phyloP scores from a whole-genome alignment of 2,797 vertebrate genomes.

The Vultur gryphus region DNA sequence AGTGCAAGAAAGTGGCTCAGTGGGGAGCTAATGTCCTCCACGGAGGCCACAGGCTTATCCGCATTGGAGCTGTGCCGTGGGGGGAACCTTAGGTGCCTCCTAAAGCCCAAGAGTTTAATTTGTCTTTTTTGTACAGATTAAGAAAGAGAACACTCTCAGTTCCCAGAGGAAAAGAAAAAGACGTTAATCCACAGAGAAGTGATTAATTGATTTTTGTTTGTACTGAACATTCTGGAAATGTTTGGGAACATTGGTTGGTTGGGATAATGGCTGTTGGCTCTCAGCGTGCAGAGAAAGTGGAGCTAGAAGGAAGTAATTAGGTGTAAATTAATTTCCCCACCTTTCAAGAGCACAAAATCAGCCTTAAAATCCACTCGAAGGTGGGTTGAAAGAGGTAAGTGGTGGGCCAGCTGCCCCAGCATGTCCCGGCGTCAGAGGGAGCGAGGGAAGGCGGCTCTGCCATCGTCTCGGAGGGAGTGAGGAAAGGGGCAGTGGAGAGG shows the following conservation, averaged over 20 bases:
- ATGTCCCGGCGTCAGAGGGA: rapidly evolving
- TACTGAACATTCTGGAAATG: constrained; percentile 30
- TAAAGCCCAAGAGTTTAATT: background rate
- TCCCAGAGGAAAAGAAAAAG: background rate
- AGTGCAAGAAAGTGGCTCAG: background rate
- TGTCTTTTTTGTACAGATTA: background rate
- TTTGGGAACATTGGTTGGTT: background rate
- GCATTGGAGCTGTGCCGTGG: rapidly evolving
- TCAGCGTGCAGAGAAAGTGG: background rate
- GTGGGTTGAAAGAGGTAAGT: background rate
- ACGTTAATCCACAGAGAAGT: background rate
- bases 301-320: background rate
- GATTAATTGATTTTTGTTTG: constrained; percentile 42
- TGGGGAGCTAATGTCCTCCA: background rate
- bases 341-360: background rate
- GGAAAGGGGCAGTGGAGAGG: background rate
- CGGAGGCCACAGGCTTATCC: background rate
- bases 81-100: background rate
- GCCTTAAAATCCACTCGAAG: background rate
- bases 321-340: background rate
- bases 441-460: background rate
- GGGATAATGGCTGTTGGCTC: background rate
- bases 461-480: rapidly evolving
- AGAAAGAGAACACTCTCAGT: background rate
- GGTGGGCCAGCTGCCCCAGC: background rate